Conservation (phyloP, 2,113 vertebrate genomes). For the Solea solea region DNA sequence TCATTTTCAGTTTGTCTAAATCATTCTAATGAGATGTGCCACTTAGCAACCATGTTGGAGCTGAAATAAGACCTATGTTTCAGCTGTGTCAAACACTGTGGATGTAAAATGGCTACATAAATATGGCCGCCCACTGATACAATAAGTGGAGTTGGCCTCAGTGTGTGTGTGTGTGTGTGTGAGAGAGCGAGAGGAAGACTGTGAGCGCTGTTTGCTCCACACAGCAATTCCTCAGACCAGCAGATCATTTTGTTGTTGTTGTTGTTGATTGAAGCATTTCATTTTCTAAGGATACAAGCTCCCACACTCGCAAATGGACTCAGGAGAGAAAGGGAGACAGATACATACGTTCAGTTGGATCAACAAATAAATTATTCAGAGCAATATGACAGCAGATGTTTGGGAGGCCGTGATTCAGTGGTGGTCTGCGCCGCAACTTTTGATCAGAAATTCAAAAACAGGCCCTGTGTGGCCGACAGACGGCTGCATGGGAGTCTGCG, state of each 20-base stretch:
- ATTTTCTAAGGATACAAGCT: constrained; percentile 58
- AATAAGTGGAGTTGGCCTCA: constrained; percentile 35
- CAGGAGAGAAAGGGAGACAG: constrained; percentile 49
- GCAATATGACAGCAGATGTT: constrained; percentile 80
- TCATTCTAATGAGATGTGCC: constrained; percentile 73
- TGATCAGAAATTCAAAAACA: constrained; percentile 81
- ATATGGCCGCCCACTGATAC: constrained; percentile 49
- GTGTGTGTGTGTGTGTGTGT: constrained; percentile 16
- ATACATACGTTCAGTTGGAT: constrained; percentile 69
- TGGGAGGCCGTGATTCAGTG: constrained; percentile 72
- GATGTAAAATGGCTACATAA: constrained; percentile 42
- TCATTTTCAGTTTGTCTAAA: constrained; percentile 71
- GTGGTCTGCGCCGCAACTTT: constrained; percentile 72
- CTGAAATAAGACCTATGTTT: constrained; percentile 40
- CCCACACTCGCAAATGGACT: constrained; percentile 43
- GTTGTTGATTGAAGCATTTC: constrained; percentile 70
- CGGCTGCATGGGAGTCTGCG: constrained; percentile 35
- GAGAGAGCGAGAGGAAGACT: constrained; percentile 8
- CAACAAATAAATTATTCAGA: constrained; percentile 82
- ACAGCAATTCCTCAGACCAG: constrained; percentile 49
- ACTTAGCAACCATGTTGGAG: constrained; percentile 59
- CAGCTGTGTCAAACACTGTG: constrained; percentile 29
- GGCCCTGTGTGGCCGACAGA: constrained; percentile 70
- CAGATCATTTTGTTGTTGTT: constrained; percentile 67
- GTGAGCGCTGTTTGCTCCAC: constrained; percentile 17